These are phyloP conservation scores for Chloroclystis v-ata DNA, from an alignment of 2,888 invertebrate species.

Conservation along the genomic window DNA sequence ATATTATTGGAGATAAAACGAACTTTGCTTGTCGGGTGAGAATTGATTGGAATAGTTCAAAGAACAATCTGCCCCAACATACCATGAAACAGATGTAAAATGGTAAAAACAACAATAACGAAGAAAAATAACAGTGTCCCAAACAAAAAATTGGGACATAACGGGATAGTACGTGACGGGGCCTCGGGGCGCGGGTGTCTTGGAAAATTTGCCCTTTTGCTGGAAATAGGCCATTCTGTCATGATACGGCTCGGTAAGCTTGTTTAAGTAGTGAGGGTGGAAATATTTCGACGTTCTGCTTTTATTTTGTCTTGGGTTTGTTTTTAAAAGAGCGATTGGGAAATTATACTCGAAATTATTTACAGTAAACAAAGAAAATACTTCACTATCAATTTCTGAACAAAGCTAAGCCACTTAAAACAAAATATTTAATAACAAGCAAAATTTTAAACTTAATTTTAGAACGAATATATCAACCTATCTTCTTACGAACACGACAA, in stretches of 20 bases:
- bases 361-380: too few species aligned
- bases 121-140: constrained; percentile 41
- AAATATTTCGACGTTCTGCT: constrained; percentile 26
- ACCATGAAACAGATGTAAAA: constrained; percentile 17
- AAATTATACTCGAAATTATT: too few species aligned
- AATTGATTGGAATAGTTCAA: too few species aligned
- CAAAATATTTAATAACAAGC: too few species aligned
- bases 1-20: too few species aligned
- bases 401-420: too few species aligned
- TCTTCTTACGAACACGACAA: too few species aligned
- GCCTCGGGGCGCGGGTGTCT: constrained; percentile 39
- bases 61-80: constrained; percentile 9
- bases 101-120: constrained; percentile 21
- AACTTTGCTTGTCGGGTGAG: too few species aligned
- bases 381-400: too few species aligned
- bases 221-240: constrained; percentile 50
- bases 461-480: too few species aligned
- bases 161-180: constrained; percentile 54
- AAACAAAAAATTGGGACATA: constrained; percentile 61
- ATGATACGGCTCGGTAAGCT: constrained; percentile 43
- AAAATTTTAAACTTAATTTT: too few species aligned
- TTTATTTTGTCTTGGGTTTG: constrained; percentile 24
- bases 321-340: constrained; percentile 15
- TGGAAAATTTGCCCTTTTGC: constrained; percentile 31
- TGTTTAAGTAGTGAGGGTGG: constrained; percentile 28